Percentiles rank a stretch among this genome's conserved stretches.
phyloP scores from a whole-genome alignment of 2,888 invertebrate genomes.

The Papilio elwesi region DNA sequence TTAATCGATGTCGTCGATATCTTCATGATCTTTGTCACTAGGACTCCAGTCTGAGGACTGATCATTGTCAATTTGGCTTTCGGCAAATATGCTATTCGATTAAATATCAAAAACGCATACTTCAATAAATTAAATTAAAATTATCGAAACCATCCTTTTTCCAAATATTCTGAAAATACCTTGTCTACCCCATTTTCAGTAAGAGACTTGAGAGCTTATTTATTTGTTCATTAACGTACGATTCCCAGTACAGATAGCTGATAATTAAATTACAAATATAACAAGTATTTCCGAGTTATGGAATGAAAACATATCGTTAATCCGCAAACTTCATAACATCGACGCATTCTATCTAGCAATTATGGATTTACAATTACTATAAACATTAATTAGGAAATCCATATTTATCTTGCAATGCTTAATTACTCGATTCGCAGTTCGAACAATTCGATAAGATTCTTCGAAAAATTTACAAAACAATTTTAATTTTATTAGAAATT shows the following conservation, averaged over 20 bases:
- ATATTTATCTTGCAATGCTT: constrained; percentile 12
- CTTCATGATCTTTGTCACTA: too few species aligned
- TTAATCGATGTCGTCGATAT: too few species aligned
- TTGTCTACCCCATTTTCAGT: neutral
- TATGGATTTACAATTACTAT: constrained; percentile 25
- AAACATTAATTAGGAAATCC: constrained; percentile 29
- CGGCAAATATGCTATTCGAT: too few species aligned
- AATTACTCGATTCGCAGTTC: constrained; percentile 12
- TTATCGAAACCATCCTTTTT: too few species aligned
- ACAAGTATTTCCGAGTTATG: neutral
- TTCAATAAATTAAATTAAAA: too few species aligned
- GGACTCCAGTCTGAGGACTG: too few species aligned
- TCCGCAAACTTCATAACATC: neutral
- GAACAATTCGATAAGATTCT: constrained; percentile 33
- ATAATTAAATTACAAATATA: constrained; percentile 11
- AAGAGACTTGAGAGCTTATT: neutral
- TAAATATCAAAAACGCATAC: too few species aligned
- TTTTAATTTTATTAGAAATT: constrained; percentile 7
- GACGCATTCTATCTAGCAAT: constrained; percentile 25
- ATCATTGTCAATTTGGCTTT: too few species aligned
- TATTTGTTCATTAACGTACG: neutral
- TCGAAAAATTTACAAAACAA: constrained; percentile 23
- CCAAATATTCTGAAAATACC: too few species aligned
- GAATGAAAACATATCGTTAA: constrained; percentile 27
- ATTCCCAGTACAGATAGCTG: constrained; percentile 25